Evolutionary conservation across 2,797 vertebrate species (phyloP), one percentile per base, ranked within the genome.

Genomic region (Lepilemur septentrionalis): DNA sequence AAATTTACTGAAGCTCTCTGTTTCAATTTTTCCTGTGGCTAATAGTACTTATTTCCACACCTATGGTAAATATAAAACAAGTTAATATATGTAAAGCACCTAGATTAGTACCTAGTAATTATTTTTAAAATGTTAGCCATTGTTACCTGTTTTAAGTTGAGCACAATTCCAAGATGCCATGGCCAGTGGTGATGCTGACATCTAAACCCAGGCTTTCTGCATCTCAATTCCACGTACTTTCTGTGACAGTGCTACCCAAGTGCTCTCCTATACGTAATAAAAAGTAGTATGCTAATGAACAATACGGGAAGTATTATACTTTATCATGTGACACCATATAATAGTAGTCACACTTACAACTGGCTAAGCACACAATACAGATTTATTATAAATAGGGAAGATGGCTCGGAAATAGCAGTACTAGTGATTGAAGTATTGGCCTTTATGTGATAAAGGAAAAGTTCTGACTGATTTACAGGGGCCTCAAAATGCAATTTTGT

Each of bases 291-390:
- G 35, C 32, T 87, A 80, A 70, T 43, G 3, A 72, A 57, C 63
- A 35, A 91, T 20, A 92, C 9, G 9, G 46, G 20, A 91, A 96
- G 20, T n/a, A 80, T 61, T 97, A 96, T 88, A 95, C 79, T 95
- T 84, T 43, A 76, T 82, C 61, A 61, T 23, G 23, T n/a, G 55
- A 95, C n/a, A 92, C 30, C 35, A 76, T 18, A 3, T 15, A 93
- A 92, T 2, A 79, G 75, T 70, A 82, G n/a, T 43, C 59, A 14
- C 35, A 91, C 65, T 90, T 86, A 84, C 23, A 95, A 28, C 28
- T 1, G 6, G 20, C 69, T 75, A 63, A 38, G 18, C 38, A 85
- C 32, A 30, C n/a, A 59, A 52, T 30, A 12, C 1, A 95, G 22
- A 57, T 76, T 18, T 67, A 59, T 59, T 59, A 59, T 59, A 10